Evolutionary conservation across 2,888 invertebrate species (phyloP), one percentile per base, ranked within the genome.

Genomic region (Parelbella ahira): DNA sequence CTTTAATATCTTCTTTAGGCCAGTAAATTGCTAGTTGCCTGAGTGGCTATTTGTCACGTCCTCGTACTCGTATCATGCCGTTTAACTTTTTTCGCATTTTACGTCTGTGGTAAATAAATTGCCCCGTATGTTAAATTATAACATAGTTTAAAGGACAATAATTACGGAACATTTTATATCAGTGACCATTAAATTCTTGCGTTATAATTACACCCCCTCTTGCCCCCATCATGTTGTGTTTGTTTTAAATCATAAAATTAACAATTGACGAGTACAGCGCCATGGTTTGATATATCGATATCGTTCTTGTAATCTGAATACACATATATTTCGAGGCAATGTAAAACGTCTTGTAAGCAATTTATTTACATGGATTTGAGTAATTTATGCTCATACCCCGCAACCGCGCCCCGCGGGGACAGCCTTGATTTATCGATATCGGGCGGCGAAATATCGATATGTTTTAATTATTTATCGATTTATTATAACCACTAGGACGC

Each of bases 401-500:
- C 23, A 18, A 25, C 30, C 32, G 34, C 28, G 23, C 23, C 42
- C 42, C 28, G 34, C 34, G 42, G 45, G 7, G 44, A 43, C 46
- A 38, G 42, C 32, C 21, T 13, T 48, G 48, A 52, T 50, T 45
- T 50, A 53, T 51, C 45, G 50, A 48, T 47, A 38, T 44, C 38
- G 46, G 39, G 11, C 24, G 37, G 47, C 54, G 53, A 62, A 58
- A 56, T 53, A 63, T 64, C 58, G 59, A 63, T 63, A 61, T 54
- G 64, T 72, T 69, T 67, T 62, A 70, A 67, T 68, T 63, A 67
- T 65, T 49, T 44, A 54, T 48, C 45, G 50, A 68, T 66, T 32
- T 15, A 39, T 32, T 32, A 23, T 19, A n/a, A n/a, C n/a, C n/a
- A n/a, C n/a, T n/a, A n/a, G n/a, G n/a, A n/a, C n/a, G n/a, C n/a